Base-by-base conservation (phyloP, 2,113 vertebrate species). In the Salminus brasiliensis region DNA sequence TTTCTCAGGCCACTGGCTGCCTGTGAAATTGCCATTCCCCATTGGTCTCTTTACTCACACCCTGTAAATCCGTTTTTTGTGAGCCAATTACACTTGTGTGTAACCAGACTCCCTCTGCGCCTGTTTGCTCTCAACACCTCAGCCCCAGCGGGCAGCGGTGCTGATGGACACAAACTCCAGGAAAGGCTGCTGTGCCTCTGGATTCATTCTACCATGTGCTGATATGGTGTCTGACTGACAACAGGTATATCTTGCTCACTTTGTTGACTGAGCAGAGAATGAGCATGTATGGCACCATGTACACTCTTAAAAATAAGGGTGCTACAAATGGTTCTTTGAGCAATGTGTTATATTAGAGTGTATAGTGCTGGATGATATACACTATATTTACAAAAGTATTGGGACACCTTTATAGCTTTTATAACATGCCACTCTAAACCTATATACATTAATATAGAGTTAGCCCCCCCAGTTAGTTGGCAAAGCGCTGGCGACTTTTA, bases 71-170 rank as follows among this genome's bases (percentile, higher is more conserved):
- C 16, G n/a, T 18, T 34, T 41, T 72, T 34, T 59, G n/a, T 67
- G 53, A 69, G 34, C 62, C 25, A 47, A 32, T 76, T 72, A 39
- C 39, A 76, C 43, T 70, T 12, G 27, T 23, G 72, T 53, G 23
- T 75, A 79, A 79, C 76, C 36, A 45, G 72, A 47, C 69, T 66
- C 21, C 36, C 25, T 32, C 39, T 66, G 57, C 18, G 47, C 12
- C 15, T 57, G 59, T 76, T 67, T 80, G 39, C 67, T 77, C 75
- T 77, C 69, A 73, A 62, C 78, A 62, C 78, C 74, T 80, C 73
- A 49, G 60, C 25, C 43, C 25, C 68, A 73, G 67, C n/a, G 9
- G 60, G 67, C 63, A 67, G 36, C 29, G 59, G 18, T 63, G 49
- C 45, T 71, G 36, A 79, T 55, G 72, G 81, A 79, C 71, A 72